phyloP scores from a whole-genome alignment of 2,113 vertebrate species.

The Epinephelus moara region DNA sequence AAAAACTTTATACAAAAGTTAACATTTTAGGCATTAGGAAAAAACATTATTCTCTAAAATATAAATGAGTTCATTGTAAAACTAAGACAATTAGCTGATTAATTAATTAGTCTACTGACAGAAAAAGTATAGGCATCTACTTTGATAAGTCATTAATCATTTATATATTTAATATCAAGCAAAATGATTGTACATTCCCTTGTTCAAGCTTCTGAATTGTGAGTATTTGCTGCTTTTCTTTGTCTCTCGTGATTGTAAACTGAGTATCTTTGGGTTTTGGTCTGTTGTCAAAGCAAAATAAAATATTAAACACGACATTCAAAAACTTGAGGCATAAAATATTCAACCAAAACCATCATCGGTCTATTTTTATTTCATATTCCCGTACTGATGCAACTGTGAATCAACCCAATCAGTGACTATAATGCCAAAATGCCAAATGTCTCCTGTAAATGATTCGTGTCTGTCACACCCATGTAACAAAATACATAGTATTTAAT shows the following conservation, averaged over 20 bases:
- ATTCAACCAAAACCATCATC: conserved; percentile 9
- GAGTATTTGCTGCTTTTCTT: not conserved
- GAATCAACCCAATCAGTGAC: not conserved
- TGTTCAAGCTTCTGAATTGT: not conserved
- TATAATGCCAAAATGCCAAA: not conserved
- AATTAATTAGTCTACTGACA: not conserved
- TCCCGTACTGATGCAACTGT: not conserved
- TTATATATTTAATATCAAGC: not conserved
- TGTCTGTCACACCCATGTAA: too few relatives aligned
- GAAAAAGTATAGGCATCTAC: not conserved
- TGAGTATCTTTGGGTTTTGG: not conserved
- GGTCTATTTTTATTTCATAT: not conserved
- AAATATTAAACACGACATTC: conserved; percentile 4
- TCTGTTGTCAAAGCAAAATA: not conserved
- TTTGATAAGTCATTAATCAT: not conserved
- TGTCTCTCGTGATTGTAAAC: not conserved
- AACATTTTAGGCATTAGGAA: not conserved
- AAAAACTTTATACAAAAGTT: not conserved
- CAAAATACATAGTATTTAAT: not conserved
- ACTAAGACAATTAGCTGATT: not conserved
- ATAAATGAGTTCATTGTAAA: not conserved
- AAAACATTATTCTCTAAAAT: not conserved
- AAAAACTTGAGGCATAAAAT: conserved; percentile 1
- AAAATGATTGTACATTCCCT: not conserved
- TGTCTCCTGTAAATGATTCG: not conserved